These are phyloP conservation scores for Hydrophis major DNA, from an alignment of 2,797 vertebrate species.

Conservation along the genomic window DNA sequence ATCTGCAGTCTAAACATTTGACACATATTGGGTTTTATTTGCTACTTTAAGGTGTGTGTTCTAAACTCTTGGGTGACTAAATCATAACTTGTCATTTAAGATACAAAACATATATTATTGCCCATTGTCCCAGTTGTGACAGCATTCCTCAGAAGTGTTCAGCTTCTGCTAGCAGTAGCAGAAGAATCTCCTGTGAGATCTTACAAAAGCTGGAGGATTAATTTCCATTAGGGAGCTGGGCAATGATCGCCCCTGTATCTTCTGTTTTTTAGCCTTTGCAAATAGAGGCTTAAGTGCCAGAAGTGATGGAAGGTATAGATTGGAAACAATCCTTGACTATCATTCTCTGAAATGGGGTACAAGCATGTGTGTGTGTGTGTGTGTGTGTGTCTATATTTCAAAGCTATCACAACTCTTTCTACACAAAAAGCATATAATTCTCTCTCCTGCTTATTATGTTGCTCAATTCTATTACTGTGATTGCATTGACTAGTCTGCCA, in stretches of 20 bases:
- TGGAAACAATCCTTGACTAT: slow-evolving; percentile 49
- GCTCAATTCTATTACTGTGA: not conserved
- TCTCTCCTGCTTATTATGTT: slow-evolving; percentile 5
- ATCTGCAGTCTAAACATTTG: not conserved
- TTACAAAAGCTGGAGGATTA: not conserved
- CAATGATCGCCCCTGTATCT: not conserved
- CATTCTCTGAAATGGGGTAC: slow-evolving; percentile 40
- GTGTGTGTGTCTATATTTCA: slow-evolving; percentile 44
- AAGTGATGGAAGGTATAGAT: slow-evolving; percentile 24
- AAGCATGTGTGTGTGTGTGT: slow-evolving; percentile 48
- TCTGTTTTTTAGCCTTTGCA: slow-evolving; percentile 28
- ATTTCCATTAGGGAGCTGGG: not conserved
- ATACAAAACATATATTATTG: not conserved
- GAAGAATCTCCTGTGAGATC: not conserved
- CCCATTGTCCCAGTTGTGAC: not conserved
- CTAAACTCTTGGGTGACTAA: not conserved
- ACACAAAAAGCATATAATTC: slow-evolving; percentile 40
- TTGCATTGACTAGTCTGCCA: slow-evolving; percentile 54
- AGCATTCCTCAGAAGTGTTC: rapidly evolving
- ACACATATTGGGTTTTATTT: not conserved
- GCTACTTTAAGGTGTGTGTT: not conserved
- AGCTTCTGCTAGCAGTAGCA: slow-evolving; percentile 2
- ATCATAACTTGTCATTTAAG: slow-evolving; percentile 17
- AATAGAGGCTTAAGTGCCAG: slow-evolving; percentile 24
- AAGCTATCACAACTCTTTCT: slow-evolving; percentile 43